phyloP scores from a whole-genome alignment of 2,113 vertebrate genomes.

The Chamaetylas fuelleborni region DNA sequence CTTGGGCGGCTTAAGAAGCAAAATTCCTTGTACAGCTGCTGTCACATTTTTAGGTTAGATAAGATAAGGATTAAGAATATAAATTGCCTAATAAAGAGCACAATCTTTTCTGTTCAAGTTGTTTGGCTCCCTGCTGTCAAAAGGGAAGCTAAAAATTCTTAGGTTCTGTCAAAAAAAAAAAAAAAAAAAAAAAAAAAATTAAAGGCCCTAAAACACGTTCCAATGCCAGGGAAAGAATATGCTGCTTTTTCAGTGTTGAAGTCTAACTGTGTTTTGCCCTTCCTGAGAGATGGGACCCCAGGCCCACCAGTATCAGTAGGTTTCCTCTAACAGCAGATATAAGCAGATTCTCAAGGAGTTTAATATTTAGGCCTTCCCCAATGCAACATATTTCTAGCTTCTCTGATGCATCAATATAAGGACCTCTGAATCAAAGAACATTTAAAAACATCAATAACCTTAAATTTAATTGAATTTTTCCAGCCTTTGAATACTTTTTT shows the following conservation, averaged over 20 bases:
- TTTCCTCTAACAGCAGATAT: not conserved
- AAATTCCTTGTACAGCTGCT: not conserved
- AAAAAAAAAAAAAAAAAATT: not conserved
- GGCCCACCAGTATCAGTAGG: not conserved
- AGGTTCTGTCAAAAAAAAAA: not conserved
- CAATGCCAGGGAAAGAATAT: not conserved
- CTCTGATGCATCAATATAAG: not conserved
- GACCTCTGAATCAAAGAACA: not conserved
- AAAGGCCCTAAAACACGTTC: not conserved
- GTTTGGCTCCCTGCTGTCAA: not conserved
- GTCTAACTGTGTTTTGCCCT: not conserved
- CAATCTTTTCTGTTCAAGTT: not conserved
- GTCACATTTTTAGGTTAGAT: not conserved
- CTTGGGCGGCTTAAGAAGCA: not conserved
- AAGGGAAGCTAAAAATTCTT: not conserved
- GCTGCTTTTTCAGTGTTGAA: not conserved
- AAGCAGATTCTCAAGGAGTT: not conserved
- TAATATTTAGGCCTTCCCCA: not conserved
- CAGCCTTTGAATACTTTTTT: fast-evolving
- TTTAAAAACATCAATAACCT: not conserved
- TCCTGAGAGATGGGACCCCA: not conserved
- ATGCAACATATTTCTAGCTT: not conserved
- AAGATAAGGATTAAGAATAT: slow-evolving; percentile 31
- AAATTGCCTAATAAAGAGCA: slow-evolving; percentile 4
- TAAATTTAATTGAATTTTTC: not conserved